Base-by-base conservation (phyloP, 1,140 invertebrate species). In the Stegodyphus dumicola region DNA sequence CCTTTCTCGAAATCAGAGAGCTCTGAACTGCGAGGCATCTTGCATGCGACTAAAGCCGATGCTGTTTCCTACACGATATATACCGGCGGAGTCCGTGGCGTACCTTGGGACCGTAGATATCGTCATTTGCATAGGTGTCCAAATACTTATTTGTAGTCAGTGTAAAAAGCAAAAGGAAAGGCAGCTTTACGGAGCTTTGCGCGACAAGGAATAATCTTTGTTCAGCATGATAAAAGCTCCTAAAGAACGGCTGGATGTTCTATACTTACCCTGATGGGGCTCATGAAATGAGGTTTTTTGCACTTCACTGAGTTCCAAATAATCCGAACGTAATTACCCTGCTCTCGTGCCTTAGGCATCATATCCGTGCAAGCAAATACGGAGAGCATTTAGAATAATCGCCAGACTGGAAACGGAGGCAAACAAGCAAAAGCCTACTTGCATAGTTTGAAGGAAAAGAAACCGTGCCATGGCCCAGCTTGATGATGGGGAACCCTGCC, bases 251-350 rank as follows among this genome's bases (percentile, higher is more conserved):
- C 77, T 9, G 66, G 66, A 70, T 51, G 56, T 60, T 9, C 56
- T 15, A 60, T 60, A 60, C 33, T 53, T 53, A 33, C n/a, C 17
- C 64, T 66, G 64, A 54, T 73, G 64, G 69, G 60, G 54, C 53
- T 51, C 71, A 75, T 75, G n/a, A 17, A 60, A 75, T 83, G 80
- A 83, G 69, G 80, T 66, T 52, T 49, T 17, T 18, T 7, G 70
- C 65, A 67, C 17, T 9, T 1, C 17, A 67, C 65, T 60, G 9
- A 60, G 15, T 10, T 60, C 56, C 15, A 17, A 64, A 52, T 85
- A 85, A 85, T 85, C 81, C 81, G 66, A 17, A 18, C 18, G 67
- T 77, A 85, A 85, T 85, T 85, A 77, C 81, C 52, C 33, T 6
- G 18, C 70, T 73, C 78, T 65, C 48, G 56, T 48, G 54, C 10